Percentiles rank a stretch among this genome's conserved stretches.
Evolutionary conservation across 64 coral and sea anemone genomes (phyloP).

Genomic region (Stichodactyla helianthus): DNA sequence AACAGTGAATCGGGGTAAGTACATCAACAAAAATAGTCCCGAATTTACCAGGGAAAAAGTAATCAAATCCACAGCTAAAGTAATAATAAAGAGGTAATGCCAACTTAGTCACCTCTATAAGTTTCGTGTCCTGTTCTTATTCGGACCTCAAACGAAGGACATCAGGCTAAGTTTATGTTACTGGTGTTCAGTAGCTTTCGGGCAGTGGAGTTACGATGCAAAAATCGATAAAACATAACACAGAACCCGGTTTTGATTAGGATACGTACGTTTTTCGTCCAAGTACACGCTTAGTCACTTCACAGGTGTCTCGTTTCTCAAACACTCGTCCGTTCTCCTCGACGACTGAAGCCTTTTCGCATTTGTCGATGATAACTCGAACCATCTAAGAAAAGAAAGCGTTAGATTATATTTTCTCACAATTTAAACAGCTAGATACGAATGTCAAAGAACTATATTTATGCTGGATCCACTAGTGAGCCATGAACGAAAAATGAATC

Average conservation of each 20-base stretch:
- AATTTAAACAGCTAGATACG: too few relatives aligned
- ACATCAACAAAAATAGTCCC: not conserved
- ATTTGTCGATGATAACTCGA: conserved; percentile 52
- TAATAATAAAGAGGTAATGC: too few relatives aligned
- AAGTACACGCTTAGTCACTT: not conserved
- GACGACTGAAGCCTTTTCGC: conserved; percentile 41
- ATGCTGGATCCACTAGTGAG: too few relatives aligned
- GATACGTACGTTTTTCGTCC: conserved; percentile 12
- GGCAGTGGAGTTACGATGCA: too few relatives aligned
- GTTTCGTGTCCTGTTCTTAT: too few relatives aligned
- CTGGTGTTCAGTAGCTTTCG: too few relatives aligned
- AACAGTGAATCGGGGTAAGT: not conserved
- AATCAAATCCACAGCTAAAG: not conserved
- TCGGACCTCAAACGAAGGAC: too few relatives aligned
- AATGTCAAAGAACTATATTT: too few relatives aligned
- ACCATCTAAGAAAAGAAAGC: conserved; percentile 29
- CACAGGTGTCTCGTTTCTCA: conserved; percentile 36
- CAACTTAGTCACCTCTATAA: too few relatives aligned
- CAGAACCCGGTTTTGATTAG: not conserved
- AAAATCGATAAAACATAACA: too few relatives aligned
- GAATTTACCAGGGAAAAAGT: not conserved
- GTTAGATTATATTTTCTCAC: not conserved
- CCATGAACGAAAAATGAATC: too few relatives aligned
- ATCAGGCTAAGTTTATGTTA: too few relatives aligned
- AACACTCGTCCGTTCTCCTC: conserved; percentile 50